Evolutionary conservation across 2,888 invertebrate species (phyloP).

Genomic region (Myopa tessellatipennis): DNA sequence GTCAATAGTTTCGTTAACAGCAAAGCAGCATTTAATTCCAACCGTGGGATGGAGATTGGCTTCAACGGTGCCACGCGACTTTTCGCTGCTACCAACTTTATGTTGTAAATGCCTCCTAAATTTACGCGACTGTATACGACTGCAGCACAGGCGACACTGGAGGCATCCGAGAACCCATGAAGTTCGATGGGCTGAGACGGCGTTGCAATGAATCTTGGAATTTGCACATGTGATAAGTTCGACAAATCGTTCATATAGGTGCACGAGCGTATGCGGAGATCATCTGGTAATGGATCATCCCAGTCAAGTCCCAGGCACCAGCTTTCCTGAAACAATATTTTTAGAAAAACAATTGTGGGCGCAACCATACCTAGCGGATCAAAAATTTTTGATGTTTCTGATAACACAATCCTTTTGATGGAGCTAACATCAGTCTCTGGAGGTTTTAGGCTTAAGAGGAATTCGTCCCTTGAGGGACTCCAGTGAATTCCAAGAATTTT

Average conservation of each 20-base stretch:
- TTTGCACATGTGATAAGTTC: neutral
- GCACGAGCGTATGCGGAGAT: conserved; percentile 10
- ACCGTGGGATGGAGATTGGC: conserved; percentile 38
- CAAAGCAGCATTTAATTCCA: conserved; percentile 42
- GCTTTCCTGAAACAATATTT: conserved; percentile 34
- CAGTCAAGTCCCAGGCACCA: conserved; percentile 39
- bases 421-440: neutral
- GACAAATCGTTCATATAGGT: conserved; percentile 13
- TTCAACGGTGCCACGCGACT: neutral
- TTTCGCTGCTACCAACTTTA: neutral
- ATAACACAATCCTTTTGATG: conserved; percentile 26
- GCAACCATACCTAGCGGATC: conserved; percentile 32
- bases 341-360: conserved; percentile 30
- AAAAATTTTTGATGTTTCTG: conserved; percentile 30
- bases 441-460: conserved; percentile 17
- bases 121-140: neutral
- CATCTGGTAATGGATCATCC: conserved; percentile 22
- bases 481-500: conserved; percentile 35
- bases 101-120: neutral
- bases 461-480: conserved; percentile 29
- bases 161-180: neutral
- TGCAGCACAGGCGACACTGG: neutral
- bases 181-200: neutral
- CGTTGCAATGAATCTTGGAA: conserved; percentile 21
- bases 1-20: conserved; percentile 39